Evolutionary conservation across 2,888 invertebrate genomes (phyloP), one percentile per base, ranked within the genome.

Genomic region (Graphium colonna): DNA sequence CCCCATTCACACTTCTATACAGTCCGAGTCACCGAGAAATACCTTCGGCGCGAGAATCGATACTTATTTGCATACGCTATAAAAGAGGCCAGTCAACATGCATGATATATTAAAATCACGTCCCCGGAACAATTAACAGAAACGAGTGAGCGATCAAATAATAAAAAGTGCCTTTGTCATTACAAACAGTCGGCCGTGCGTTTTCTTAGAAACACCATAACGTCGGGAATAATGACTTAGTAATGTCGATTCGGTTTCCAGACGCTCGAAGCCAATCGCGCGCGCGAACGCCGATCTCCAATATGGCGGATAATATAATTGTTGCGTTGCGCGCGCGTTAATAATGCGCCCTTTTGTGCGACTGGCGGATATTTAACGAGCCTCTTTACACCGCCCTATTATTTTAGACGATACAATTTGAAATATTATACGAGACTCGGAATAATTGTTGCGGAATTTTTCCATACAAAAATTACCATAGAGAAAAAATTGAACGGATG

Each of bases 51-150:
- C 58, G 60, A 65, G 67, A 71, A 75, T 74, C 73, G 66, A 65
- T 61, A 65, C 71, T 69, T 70, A 86, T 88, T 87, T 79, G 78
- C 86, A 83, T 86, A 82, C 68, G 60, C 73, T 72, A 82, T 85
- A 78, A 86, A 84, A 75, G 79, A 75, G 71, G 59, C 74, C 75
- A 77, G 72, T 69, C 79, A 78, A 82, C 79, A 78, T 75, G 82
- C 84, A 82, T 85, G 83, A 85, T 86, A 81, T 84, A 87, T 87
- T 84, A 86, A 86, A 86, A 86, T 82, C 87, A 87, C 87, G 87
- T 86, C 79, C 73, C 64, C 75, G 77, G 75, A 79, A 85, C 86
- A 86, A 86, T 86, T 84, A 82, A 81, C 75, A 76, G 76, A 78
- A 85, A 84, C 81, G 82, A 83, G 75, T 79, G 73, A 77, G 71